A percentile compares a stretch with the other conserved stretches of the same genome.
Evolutionary conservation across 2,113 vertebrate genomes (phyloP).

Genomic region (Hyperopisus bebe): DNA sequence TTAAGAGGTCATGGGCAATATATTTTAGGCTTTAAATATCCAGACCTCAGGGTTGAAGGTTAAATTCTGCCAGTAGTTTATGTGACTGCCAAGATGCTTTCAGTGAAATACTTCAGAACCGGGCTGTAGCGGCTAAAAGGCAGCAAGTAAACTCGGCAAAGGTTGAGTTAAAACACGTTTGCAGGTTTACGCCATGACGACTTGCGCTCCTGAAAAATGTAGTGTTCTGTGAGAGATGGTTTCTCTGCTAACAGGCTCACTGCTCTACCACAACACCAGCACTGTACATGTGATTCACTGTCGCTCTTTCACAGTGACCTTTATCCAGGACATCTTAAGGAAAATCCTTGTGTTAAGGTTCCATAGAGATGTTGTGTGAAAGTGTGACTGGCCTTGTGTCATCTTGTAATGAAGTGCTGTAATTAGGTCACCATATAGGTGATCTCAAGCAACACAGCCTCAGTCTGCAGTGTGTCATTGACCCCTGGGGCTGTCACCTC

Average conservation of each 20-base stretch:
- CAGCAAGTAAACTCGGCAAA: not conserved
- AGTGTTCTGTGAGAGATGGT: not conserved
- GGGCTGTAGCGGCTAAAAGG: not conserved
- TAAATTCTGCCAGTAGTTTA: not conserved
- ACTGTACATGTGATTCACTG: not conserved
- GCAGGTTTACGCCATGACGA: not conserved
- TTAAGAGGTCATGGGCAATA: not conserved
- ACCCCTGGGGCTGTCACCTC: not conserved
- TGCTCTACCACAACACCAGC: not conserved
- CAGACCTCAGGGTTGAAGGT: not conserved
- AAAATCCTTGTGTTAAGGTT: constrained; percentile 46
- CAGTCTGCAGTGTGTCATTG: not conserved
- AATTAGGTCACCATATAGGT: not conserved
- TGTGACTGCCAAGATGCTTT: not conserved
- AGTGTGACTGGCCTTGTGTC: constrained; percentile 32
- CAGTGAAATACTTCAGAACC: not conserved
- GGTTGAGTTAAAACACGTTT: not conserved
- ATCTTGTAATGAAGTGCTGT: constrained; percentile 36
- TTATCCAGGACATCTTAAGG: constrained; percentile 25
- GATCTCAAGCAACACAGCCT: not conserved
- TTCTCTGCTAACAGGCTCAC: not conserved
- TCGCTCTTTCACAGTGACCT: not conserved
- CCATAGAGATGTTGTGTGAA: constrained; percentile 39
- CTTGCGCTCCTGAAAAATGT: not conserved
- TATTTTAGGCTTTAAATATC: not conserved